Percentiles rank a stretch among this genome's conserved stretches.
Evolutionary conservation across 1,140 invertebrate species (phyloP).

Genomic region (Wiebesia pumilae): DNA sequence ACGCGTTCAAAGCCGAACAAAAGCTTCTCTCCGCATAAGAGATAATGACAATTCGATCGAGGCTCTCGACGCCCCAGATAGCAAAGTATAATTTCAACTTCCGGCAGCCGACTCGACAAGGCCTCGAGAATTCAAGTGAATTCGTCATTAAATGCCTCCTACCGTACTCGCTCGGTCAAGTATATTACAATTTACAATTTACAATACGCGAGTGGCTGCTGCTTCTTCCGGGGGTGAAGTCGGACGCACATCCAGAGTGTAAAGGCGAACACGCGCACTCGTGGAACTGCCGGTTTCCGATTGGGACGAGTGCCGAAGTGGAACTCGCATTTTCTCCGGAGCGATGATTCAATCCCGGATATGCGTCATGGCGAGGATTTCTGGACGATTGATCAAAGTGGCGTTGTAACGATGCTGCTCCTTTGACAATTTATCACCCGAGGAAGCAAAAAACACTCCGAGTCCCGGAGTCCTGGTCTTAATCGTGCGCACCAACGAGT

Average conservation of each 20-base stretch:
- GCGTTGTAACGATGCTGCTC: neutral
- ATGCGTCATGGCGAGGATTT: slow-evolving; percentile 69
- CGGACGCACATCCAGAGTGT: neutral
- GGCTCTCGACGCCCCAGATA: neutral
- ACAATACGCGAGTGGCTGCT: slow-evolving; percentile 20
- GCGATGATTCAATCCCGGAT: slow-evolving; percentile 59
- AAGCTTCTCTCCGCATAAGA: neutral
- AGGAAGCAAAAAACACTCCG: no score
- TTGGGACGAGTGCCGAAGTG: slow-evolving; percentile 60
- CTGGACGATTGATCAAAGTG: slow-evolving; percentile 68
- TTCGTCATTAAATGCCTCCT: slow-evolving; percentile 57
- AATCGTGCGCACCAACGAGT: neutral
- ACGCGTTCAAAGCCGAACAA: slow-evolving; percentile 6
- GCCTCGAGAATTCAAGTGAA: slow-evolving; percentile 45
- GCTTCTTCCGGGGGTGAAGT: slow-evolving; percentile 18
- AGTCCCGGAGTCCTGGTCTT: no score
- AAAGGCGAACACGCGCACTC: neutral
- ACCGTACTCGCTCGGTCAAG: slow-evolving; percentile 12
- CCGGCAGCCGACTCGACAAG: slow-evolving; percentile 42
- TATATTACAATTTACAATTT: no score
- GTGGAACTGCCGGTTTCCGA: slow-evolving; percentile 67
- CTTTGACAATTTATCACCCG: slow-evolving; percentile 26
- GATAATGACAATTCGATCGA: slow-evolving; percentile 47
- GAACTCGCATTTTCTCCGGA: slow-evolving; percentile 26
- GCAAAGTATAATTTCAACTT: slow-evolving; percentile 39